phyloP scores from a whole-genome alignment of 2,113 vertebrate species.

The Empidonax traillii region DNA sequence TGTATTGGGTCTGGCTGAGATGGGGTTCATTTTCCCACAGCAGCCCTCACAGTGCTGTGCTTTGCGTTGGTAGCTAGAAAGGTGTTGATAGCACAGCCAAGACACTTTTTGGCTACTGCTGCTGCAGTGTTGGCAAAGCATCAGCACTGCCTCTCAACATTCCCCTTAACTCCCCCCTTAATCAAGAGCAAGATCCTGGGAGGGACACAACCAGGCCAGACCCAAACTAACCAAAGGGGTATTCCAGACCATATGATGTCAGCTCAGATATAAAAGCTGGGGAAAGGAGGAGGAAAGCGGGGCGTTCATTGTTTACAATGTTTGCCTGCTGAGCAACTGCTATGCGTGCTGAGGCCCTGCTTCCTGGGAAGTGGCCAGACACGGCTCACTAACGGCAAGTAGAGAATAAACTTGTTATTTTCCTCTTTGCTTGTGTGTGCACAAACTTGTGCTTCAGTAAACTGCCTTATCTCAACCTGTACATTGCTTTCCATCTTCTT shows the following conservation, averaged over 20 bases:
- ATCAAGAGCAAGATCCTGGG: neutral
- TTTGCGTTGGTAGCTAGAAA: neutral
- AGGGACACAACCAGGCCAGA: neutral
- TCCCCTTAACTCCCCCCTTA: neutral
- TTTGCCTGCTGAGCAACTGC: neutral
- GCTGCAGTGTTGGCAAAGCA: neutral
- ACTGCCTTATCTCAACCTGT: neutral
- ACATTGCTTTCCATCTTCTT: neutral
- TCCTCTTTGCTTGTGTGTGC: neutral
- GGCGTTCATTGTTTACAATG: neutral
- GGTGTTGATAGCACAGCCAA: neutral
- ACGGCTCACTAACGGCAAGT: neutral
- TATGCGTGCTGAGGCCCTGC: neutral
- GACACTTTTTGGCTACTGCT: neutral
- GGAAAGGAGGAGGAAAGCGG: neutral
- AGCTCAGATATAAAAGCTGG: neutral
- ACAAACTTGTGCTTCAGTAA: neutral
- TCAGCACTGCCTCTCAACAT: neutral
- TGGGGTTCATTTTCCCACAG: neutral
- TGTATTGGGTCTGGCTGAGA: neutral
- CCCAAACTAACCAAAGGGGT: neutral
- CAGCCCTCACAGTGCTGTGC: neutral
- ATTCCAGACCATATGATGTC: neutral
- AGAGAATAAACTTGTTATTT: neutral
- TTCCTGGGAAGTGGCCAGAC: neutral